Evolutionary conservation across 2,113 vertebrate species (phyloP), one percentile per base, ranked within the genome.

Genomic region (Alosa alosa): DNA sequence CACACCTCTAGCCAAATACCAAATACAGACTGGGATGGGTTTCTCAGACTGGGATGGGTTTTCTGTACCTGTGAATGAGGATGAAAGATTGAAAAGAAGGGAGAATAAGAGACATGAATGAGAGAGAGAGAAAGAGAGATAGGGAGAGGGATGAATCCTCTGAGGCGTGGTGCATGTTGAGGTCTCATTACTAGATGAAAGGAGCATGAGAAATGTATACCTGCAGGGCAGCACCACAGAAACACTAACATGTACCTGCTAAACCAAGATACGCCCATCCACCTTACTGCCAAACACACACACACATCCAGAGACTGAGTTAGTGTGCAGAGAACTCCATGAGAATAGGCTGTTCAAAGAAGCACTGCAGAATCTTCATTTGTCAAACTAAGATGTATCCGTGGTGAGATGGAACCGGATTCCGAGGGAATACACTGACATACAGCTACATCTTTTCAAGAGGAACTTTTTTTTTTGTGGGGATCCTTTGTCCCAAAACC

Each of bases 201-300:
- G 87, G 85, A 31, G 72, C 8, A 17, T 15, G 22, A 86, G 6
- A 88, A 90, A 90, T 64, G 84, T 81, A 72, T 90, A 46, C 90
- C 94, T 91, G 89, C 84, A 89, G 92, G 92, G 44, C 91, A 92
- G 7, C 91, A 92, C 91, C 86, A 17, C 84, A 88, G 82, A 83
- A 88, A 89, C 82, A 55, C 83, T 84, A 88, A 86, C 87, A 15
- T 89, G 88, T 93, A 92, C 86, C 91, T 91, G 87, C 85, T 90
- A 18, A 89, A 86, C 82, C n/a, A 84, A 55, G 86, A 36, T 78
- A 88, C 90, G 82, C 84, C 90, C 87, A 75, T 13, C 49, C 83
- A 83, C 39, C 68, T 84, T 84, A 60, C 31, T 82, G 82, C 84
- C 81, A 39, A 11, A 39, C 72, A 5, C 11, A 45, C 81, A 75